These are phyloP conservation scores for Agonum fuliginosum DNA, from an alignment of 2,888 invertebrate species.

Conservation along the genomic window DNA sequence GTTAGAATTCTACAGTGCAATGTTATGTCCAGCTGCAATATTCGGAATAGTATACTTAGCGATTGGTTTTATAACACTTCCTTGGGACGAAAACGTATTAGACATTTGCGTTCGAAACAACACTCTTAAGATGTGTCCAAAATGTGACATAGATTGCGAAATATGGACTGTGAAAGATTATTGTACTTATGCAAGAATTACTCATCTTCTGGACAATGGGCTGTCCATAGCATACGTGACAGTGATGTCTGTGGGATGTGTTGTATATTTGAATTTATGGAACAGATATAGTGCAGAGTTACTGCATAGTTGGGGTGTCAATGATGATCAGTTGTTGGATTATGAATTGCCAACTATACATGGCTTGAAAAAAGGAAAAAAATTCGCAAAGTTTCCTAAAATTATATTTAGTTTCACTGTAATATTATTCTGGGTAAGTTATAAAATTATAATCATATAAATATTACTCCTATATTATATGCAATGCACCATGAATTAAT, in stretches of 20 bases:
- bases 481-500: no score
- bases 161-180: conserved; percentile 80
- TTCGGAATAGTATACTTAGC: conserved; percentile 78
- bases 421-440: conserved; percentile 72
- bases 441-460: background rate
- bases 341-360: conserved; percentile 81
- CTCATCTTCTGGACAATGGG: conserved; percentile 84
- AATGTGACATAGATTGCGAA: conserved; percentile 81
- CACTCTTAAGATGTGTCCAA: conserved; percentile 81
- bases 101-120: conserved; percentile 73
- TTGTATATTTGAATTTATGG: conserved; percentile 84
- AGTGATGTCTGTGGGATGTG: conserved; percentile 85
- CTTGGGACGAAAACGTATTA: conserved; percentile 70
- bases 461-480: no score
- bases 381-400: background rate
- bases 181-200: conserved; percentile 79
- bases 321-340: conserved; percentile 82
- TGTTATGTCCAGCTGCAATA: conserved; percentile 81
- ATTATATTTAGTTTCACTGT: conserved; percentile 78
- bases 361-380: background rate
- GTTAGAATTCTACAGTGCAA: conserved; percentile 85
- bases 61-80: conserved; percentile 73
- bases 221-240: conserved; percentile 82
- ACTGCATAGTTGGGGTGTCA: conserved; percentile 84
- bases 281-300: conserved; percentile 80